phyloP scores from a whole-genome alignment of 1,140 invertebrate genomes.

The Amphibalanus amphitrite region DNA sequence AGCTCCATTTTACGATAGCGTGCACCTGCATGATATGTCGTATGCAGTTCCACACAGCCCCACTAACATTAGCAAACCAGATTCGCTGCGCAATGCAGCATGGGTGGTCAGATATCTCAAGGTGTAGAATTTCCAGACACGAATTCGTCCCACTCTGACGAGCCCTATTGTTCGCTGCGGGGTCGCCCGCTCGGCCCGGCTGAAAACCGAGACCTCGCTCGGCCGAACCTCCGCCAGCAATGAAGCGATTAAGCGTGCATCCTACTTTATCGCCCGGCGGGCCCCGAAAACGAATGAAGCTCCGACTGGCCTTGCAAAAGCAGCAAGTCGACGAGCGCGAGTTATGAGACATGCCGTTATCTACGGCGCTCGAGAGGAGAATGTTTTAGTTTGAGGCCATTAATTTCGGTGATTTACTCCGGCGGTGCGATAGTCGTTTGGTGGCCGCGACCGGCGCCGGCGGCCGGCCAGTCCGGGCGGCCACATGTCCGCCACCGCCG shows the following conservation, averaged over 20 bases:
- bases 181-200: too few species aligned
- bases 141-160: too few species aligned
- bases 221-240: neutral
- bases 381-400: conserved; percentile 1
- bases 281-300: neutral
- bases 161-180: too few species aligned
- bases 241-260: neutral
- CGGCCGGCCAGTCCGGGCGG: neutral
- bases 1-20: too few species aligned
- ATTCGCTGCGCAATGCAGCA: too few species aligned
- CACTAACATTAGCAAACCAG: too few species aligned
- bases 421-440: neutral
- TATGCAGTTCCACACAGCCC: too few species aligned
- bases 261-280: neutral
- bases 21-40: too few species aligned
- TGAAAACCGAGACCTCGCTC: neutral
- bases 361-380: neutral
- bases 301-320: neutral
- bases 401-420: neutral
- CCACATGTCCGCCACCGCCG: neutral
- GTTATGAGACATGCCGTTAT: neutral
- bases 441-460: too few species aligned
- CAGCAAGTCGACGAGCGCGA: neutral
- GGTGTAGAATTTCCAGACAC: too few species aligned
- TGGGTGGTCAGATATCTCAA: too few species aligned